Percentiles rank a stretch among this genome's conserved stretches.
These are phyloP conservation scores for Polydrusus tereticollis DNA, from an alignment of 2,888 invertebrate species.

Conservation along the genomic window DNA sequence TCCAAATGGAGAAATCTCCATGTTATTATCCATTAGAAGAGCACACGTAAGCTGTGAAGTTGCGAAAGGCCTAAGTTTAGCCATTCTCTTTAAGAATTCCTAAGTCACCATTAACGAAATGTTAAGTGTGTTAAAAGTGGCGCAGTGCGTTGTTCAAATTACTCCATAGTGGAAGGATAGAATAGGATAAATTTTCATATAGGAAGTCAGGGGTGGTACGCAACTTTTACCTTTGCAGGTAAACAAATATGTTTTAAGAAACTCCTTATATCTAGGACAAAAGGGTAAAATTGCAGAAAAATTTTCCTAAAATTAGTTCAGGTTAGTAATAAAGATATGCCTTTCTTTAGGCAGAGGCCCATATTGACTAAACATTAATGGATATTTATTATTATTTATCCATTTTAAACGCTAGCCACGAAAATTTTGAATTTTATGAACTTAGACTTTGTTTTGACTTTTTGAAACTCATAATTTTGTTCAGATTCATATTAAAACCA, in stretches of 20 bases:
- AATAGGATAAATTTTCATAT: constrained; percentile 45
- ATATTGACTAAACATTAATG: too few relatives aligned
- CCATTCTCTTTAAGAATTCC: constrained; percentile 67
- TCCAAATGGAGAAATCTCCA: constrained; percentile 53
- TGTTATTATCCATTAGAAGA: constrained; percentile 62
- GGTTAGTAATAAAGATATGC: too few relatives aligned
- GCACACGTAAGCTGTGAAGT: constrained; percentile 50
- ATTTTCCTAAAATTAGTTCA: too few relatives aligned
- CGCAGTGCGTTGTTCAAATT: constrained; percentile 50
- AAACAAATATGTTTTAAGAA: neutral
- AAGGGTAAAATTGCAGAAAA: neutral
- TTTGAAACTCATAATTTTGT: too few relatives aligned
- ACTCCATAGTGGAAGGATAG: constrained; percentile 42
- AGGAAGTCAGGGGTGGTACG: constrained; percentile 32
- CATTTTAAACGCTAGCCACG: too few relatives aligned
- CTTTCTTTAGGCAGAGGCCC: too few relatives aligned
- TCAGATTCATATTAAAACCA: too few relatives aligned
- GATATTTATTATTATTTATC: too few relatives aligned
- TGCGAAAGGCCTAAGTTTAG: constrained; percentile 66
- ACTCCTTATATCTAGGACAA: neutral
- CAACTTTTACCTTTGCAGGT: neutral
- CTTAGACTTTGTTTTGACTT: too few relatives aligned
- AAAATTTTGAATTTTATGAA: too few relatives aligned
- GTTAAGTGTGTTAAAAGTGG: constrained; percentile 56
- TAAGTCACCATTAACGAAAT: constrained; percentile 63